These are phyloP conservation scores for Porites divaricata DNA, from an alignment of 92 coral and sea anemone species.

Conservation along the genomic window DNA sequence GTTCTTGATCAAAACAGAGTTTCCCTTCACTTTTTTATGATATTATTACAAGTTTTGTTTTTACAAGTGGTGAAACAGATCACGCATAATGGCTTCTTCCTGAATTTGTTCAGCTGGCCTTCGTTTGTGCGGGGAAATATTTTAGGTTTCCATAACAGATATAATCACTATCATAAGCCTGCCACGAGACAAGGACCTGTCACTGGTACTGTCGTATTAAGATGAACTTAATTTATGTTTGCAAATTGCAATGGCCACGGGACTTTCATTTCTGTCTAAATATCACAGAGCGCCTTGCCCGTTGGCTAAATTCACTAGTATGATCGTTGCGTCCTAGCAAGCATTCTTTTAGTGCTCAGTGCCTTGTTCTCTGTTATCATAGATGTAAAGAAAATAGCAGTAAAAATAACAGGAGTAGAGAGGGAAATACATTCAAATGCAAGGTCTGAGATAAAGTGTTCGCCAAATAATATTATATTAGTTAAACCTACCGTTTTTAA, in stretches of 20 bases:
- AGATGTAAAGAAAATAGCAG: too few relatives aligned
- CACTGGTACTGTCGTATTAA: constrained; percentile 19
- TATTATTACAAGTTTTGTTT: neutral
- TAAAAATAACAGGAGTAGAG: too few relatives aligned
- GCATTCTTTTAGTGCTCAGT: too few relatives aligned
- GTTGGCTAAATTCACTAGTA: too few relatives aligned
- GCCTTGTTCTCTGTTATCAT: too few relatives aligned
- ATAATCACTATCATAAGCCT: neutral
- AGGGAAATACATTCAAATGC: too few relatives aligned
- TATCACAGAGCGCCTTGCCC: too few relatives aligned
- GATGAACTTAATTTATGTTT: constrained; percentile 24
- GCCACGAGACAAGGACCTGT: neutral
- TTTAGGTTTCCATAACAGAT: neutral
- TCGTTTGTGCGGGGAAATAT: neutral
- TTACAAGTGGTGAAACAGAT: neutral
- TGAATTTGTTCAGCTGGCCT: constrained; percentile 16
- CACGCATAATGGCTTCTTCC: neutral
- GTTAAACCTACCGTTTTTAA: neutral
- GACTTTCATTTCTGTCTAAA: neutral
- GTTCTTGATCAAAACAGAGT: neutral
- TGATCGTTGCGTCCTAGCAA: too few relatives aligned
- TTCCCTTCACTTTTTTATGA: neutral
- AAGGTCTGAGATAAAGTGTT: too few relatives aligned
- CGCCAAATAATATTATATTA: too few relatives aligned
- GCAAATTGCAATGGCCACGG: neutral